Conservation (phyloP, 2,113 vertebrate genomes). For the Cebus imitator region DNA sequence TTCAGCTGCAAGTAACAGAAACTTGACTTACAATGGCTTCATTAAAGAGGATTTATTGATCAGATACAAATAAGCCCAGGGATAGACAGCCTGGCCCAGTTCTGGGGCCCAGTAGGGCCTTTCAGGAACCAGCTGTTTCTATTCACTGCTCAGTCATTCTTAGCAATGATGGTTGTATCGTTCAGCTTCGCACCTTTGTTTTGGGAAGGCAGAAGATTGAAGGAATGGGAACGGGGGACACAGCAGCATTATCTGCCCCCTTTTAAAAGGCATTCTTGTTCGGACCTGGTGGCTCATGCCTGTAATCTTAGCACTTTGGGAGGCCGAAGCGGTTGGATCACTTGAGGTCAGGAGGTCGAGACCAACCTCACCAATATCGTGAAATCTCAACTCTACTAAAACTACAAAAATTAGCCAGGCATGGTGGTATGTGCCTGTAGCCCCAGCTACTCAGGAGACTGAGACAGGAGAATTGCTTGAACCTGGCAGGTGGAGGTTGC, state of each 20-base stretch:
- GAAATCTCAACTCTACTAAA: no score
- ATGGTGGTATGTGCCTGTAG: no score
- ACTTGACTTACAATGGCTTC: neutral
- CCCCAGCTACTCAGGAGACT: no score
- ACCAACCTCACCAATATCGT: no score
- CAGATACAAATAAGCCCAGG: neutral
- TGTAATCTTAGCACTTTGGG: no score
- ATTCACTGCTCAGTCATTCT: fast-evolving
- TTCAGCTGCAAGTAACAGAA: neutral
- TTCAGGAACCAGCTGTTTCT: neutral
- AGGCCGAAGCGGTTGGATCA: no score
- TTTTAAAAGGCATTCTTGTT: neutral
- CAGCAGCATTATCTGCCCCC: neutral
- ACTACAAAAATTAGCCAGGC: no score
- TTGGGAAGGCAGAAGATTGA: neutral
- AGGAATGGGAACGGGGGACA: neutral
- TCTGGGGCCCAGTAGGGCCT: neutral
- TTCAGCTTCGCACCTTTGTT: neutral
- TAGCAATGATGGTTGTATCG: neutral
- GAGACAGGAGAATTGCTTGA: no score
- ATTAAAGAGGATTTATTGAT: neutral
- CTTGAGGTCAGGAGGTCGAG: no score
- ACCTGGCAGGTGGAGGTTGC: no score
- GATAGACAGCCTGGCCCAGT: neutral
- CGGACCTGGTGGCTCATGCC: no score